These are phyloP conservation scores for Cyrtonyx montezumae DNA, from an alignment of 2,113 vertebrate species.

Conservation along the genomic window DNA sequence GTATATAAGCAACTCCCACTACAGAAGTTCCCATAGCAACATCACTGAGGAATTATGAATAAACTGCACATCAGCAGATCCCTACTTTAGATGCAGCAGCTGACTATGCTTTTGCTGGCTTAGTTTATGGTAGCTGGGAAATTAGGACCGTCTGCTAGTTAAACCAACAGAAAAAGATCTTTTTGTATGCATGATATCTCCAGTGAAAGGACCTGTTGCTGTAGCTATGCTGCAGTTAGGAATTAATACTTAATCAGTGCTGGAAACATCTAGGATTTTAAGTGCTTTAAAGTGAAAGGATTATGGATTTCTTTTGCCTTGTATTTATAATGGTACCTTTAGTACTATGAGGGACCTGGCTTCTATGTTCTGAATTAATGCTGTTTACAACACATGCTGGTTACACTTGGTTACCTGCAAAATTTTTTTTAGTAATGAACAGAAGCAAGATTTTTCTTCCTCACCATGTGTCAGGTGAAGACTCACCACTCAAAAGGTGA, in stretches of 20 bases:
- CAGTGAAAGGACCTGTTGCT: background rate
- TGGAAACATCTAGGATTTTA: background rate
- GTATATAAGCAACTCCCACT: background rate
- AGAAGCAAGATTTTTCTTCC: background rate
- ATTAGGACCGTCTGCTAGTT: background rate
- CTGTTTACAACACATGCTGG: background rate
- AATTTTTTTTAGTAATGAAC: background rate
- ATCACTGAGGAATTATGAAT: background rate
- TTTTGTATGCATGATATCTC: accelerated
- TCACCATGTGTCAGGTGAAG: background rate
- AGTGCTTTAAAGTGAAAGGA: background rate
- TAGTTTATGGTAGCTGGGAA: background rate
- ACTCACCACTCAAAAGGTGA: background rate
- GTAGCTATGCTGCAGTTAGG: background rate
- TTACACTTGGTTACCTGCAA: background rate
- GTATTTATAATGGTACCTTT: background rate
- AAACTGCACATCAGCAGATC: background rate
- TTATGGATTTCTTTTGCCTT: no score
- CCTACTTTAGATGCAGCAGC: background rate
- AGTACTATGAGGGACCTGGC: background rate
- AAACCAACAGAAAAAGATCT: background rate
- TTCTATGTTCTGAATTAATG: background rate
- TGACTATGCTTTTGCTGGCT: background rate
- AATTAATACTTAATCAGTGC: background rate
- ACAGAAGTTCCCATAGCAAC: background rate